Evolutionary conservation across 2,113 vertebrate species (phyloP).

Genomic region (Riparia riparia): DNA sequence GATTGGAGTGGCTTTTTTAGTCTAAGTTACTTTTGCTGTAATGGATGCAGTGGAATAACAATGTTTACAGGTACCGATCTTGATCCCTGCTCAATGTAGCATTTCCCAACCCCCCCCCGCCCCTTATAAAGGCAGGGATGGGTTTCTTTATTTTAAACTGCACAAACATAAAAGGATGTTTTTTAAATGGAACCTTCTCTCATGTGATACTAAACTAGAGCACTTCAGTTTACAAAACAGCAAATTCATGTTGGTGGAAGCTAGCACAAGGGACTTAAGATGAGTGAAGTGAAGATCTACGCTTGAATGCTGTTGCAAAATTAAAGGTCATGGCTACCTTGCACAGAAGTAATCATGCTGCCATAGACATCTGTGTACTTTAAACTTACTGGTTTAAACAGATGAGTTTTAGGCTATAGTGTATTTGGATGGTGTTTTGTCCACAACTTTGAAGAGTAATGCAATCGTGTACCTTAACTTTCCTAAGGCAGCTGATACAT

Average conservation of each 20-base stretch:
- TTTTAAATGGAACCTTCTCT: slow-evolving; percentile 76
- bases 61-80: slow-evolving; percentile 91
- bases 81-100: slow-evolving; percentile 86
- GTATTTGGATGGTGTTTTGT: slow-evolving; percentile 61
- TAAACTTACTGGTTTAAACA: slow-evolving; percentile 42
- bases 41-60: slow-evolving; percentile 79
- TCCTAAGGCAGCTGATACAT: slow-evolving; percentile 47
- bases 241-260: slow-evolving; percentile 77
- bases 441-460: slow-evolving; percentile 60
- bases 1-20: slow-evolving; percentile 81
- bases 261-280: slow-evolving; percentile 73
- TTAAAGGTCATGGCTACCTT: slow-evolving; percentile 74
- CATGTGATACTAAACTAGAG: slow-evolving; percentile 80
- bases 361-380: slow-evolving; percentile 71
- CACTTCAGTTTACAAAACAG: slow-evolving; percentile 83
- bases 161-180: slow-evolving; percentile 81
- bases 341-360: slow-evolving; percentile 64
- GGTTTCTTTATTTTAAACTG: slow-evolving; percentile 81
- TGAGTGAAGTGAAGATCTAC: slow-evolving; percentile 61
- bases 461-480: slow-evolving; percentile 24
- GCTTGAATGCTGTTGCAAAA: slow-evolving; percentile 62
- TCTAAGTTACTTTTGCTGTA: slow-evolving; percentile 76
- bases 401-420: slow-evolving; percentile 31
- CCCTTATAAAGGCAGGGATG: slow-evolving; percentile 74
- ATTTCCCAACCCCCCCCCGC: slow-evolving; percentile 61